A percentile compares a stretch with the other conserved stretches of the same genome.
phyloP scores from a whole-genome alignment of 2,113 vertebrate genomes.

The Proterorhinus semilunaris region DNA sequence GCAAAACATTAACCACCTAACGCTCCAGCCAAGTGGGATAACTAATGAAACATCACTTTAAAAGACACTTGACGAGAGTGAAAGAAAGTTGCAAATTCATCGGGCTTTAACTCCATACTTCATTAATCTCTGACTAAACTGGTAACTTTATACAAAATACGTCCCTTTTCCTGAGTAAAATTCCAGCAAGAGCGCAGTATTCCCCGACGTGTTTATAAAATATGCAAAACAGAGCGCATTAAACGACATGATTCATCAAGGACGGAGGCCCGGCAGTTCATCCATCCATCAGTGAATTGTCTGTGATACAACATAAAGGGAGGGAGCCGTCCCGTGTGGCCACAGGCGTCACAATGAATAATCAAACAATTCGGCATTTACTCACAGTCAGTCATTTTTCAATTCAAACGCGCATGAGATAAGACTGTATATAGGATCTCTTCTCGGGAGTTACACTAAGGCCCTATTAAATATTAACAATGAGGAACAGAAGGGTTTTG shows the following conservation, averaged over 20 bases:
- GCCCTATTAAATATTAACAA: conserved; percentile 2
- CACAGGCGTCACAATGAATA: neutral
- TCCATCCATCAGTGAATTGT: conserved; percentile 2
- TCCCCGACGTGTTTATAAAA: neutral
- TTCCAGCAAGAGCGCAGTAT: neutral
- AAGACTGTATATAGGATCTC: neutral
- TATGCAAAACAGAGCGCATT: neutral
- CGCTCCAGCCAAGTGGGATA: no score
- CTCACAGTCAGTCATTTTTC: neutral
- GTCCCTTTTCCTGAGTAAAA: no score
- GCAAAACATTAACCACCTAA: no score
- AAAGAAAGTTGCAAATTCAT: no score
- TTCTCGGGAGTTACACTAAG: neutral
- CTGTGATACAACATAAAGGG: neutral
- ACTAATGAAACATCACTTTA: no score
- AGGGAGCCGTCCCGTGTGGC: neutral
- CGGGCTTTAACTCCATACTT: no score
- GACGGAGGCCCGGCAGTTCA: conserved; percentile 1
- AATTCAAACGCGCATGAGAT: neutral
- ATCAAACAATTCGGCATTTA: neutral
- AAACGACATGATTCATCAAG: neutral
- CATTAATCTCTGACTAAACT: no score
- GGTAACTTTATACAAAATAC: neutral
- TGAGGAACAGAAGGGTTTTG: neutral
- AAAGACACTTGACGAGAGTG: no score